These are phyloP conservation scores for Sebastolobus altivelis DNA, from an alignment of 2,797 vertebrate species.

Conservation along the genomic window DNA sequence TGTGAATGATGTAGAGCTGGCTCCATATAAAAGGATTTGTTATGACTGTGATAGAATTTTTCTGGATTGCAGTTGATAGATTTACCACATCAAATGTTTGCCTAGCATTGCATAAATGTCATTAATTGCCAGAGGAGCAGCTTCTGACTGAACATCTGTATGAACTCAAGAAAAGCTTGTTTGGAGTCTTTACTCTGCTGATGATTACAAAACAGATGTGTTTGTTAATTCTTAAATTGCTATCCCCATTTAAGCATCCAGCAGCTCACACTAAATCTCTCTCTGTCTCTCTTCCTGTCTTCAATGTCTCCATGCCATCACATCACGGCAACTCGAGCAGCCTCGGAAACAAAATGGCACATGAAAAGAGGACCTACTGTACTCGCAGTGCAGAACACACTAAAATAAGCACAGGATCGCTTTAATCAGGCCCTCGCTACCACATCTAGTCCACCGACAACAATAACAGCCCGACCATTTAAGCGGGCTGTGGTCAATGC, in stretches of 20 bases:
- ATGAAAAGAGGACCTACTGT: slow-evolving; percentile 39
- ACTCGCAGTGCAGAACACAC: slow-evolving; percentile 46
- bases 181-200: slow-evolving; percentile 14
- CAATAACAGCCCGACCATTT: slow-evolving; percentile 58
- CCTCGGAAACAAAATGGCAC: slow-evolving; percentile 41
- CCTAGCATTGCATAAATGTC: not conserved
- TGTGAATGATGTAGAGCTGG: not conserved
- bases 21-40: slow-evolving; percentile 26
- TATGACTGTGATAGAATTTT: slow-evolving; percentile 13
- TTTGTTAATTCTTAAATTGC: slow-evolving; percentile 44
- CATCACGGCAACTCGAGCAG: not conserved
- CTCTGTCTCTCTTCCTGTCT: not conserved
- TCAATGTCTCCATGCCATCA: slow-evolving; percentile 24
- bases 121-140: slow-evolving; percentile 21
- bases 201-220: slow-evolving; percentile 37
- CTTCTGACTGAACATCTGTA: slow-evolving; percentile 34
- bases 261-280: slow-evolving; percentile 12
- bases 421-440: slow-evolving; percentile 71
- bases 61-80: slow-evolving; percentile 23
- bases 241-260: slow-evolving; percentile 28
- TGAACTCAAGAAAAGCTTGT: slow-evolving; percentile 18
- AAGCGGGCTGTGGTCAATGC: slow-evolving; percentile 53
- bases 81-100: slow-evolving; percentile 27
- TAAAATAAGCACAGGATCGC: slow-evolving; percentile 61
- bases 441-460: slow-evolving; percentile 71